Evolutionary conservation across 1,140 invertebrate genomes (phyloP).

Genomic region (Pentalonia nigronervosa): DNA sequence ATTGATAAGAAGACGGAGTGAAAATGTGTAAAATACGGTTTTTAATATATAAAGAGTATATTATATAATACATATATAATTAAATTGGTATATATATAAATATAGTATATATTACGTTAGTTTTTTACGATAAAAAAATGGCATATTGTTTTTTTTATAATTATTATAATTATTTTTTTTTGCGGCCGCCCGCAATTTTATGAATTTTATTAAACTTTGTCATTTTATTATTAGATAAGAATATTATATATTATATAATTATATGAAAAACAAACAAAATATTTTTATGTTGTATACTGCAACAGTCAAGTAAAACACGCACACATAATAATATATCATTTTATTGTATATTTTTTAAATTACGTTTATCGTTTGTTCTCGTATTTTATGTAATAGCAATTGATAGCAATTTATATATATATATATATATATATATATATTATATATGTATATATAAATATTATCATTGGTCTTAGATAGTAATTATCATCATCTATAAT

Average conservation of each 20-base stretch:
- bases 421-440: background rate
- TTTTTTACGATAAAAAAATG: slow-evolving; percentile 20
- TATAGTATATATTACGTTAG: background rate
- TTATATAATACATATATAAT: background rate
- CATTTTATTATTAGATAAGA: slow-evolving; percentile 3
- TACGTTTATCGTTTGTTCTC: slow-evolving; percentile 7
- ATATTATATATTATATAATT: slow-evolving; percentile 16
- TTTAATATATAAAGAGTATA: slow-evolving; percentile 29
- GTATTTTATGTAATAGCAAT: background rate
- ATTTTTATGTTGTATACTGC: slow-evolving; percentile 23
- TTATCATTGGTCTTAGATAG: background rate
- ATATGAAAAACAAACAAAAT: background rate
- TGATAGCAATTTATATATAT: background rate
- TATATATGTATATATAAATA: background rate
- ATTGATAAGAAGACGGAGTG: slow-evolving; percentile 20
- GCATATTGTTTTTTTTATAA: slow-evolving; percentile 28
- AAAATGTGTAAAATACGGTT: slow-evolving; percentile 33
- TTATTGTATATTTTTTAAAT: slow-evolving; percentile 23
- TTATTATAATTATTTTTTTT: slow-evolving; percentile 25
- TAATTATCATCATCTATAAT: background rate
- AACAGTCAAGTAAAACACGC: slow-evolving; percentile 20
- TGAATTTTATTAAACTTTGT: slow-evolving; percentile 20
- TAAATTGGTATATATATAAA: background rate
- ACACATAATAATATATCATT: slow-evolving; percentile 5
- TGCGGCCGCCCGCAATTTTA: background rate